A percentile compares a stretch with the other conserved stretches of the same genome.
Evolutionary conservation across 2,113 vertebrate species (phyloP).

Genomic region (Telmatochromis sp.): DNA sequence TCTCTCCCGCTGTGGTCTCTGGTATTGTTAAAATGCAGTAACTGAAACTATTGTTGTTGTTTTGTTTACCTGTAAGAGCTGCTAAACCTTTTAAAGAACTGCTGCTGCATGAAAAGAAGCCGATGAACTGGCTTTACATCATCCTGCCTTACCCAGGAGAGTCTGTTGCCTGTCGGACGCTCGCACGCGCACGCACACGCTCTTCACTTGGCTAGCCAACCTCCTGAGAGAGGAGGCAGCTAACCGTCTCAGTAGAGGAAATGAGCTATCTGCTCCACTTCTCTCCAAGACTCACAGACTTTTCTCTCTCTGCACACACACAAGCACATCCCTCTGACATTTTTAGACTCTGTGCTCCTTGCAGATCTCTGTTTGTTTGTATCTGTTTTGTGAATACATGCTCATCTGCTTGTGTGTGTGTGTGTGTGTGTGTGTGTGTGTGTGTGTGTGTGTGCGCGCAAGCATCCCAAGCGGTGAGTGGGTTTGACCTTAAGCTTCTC

Average conservation of each 20-base stretch:
- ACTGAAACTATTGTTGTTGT: background rate
- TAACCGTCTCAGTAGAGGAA: constrained; percentile 48
- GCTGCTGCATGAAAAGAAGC: background rate
- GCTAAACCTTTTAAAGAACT: background rate
- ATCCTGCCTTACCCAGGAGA: constrained; percentile 14
- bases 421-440: background rate
- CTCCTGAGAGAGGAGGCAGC: constrained; percentile 45
- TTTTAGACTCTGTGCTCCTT: constrained; percentile 12
- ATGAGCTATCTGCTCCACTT: constrained; percentile 54
- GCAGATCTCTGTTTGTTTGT: constrained; percentile 35
- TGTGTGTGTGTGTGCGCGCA: background rate
- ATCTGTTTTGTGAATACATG: constrained; percentile 4
- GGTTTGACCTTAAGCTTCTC: constrained; percentile 69
- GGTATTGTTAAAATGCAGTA: background rate
- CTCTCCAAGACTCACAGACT: constrained; percentile 15
- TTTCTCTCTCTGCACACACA: background rate
- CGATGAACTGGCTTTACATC: constrained; percentile 37
- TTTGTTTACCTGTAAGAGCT: background rate
- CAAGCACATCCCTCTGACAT: constrained; percentile 11
- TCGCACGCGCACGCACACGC: background rate
- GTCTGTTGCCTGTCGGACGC: constrained; percentile 14
- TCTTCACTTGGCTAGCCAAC: constrained; percentile 28
- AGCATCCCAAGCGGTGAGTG: constrained; percentile 19
- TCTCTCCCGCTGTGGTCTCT: background rate
- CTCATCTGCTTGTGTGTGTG: background rate